phyloP scores from a whole-genome alignment of 30 jellyfish, hydroid and myxozoan species.

The Pelagia noctiluca region DNA sequence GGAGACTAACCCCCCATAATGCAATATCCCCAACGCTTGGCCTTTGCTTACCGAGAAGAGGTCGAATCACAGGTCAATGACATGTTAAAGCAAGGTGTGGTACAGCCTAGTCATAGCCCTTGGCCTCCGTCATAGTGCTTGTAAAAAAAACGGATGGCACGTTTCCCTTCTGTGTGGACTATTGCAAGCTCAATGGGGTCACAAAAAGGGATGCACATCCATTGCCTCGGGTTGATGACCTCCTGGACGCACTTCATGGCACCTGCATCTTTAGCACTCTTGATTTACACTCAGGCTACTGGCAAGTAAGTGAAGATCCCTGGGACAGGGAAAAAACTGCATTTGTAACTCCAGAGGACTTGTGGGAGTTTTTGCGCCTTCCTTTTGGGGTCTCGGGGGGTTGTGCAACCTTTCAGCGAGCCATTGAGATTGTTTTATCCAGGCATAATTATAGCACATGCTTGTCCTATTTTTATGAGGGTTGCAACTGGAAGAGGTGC shows the following conservation, averaged over 20 bases:
- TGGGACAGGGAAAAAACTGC: slow-evolving; percentile 65
- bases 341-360: slow-evolving; percentile 45
- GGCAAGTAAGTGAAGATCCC: slow-evolving; percentile 54
- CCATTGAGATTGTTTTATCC: slow-evolving; percentile 63
- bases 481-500: too few species aligned
- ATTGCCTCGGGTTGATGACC: slow-evolving; percentile 58
- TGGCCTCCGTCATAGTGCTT: slow-evolving; percentile 70
- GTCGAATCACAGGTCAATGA: slow-evolving; percentile 23
- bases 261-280: slow-evolving; percentile 32
- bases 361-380: slow-evolving; percentile 48
- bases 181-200: slow-evolving; percentile 45
- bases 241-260: slow-evolving; percentile 60
- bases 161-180: slow-evolving; percentile 64
- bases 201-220: slow-evolving; percentile 68
- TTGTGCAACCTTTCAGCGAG: slow-evolving; percentile 66
- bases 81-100: slow-evolving; percentile 67
- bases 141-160: slow-evolving; percentile 78
- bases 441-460: slow-evolving; percentile 56
- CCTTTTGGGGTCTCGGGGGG: slow-evolving; percentile 78
- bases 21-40: slow-evolving; percentile 59
- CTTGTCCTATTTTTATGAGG: slow-evolving; percentile 72
- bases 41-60: slow-evolving; percentile 57
- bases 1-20: slow-evolving; percentile 66
- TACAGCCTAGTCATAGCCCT: slow-evolving; percentile 43
- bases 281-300: slow-evolving; percentile 58